These are phyloP conservation scores for Aselliscus stoliczkanus DNA, from an alignment of 2,797 vertebrate genomes.

Conservation along the genomic window DNA sequence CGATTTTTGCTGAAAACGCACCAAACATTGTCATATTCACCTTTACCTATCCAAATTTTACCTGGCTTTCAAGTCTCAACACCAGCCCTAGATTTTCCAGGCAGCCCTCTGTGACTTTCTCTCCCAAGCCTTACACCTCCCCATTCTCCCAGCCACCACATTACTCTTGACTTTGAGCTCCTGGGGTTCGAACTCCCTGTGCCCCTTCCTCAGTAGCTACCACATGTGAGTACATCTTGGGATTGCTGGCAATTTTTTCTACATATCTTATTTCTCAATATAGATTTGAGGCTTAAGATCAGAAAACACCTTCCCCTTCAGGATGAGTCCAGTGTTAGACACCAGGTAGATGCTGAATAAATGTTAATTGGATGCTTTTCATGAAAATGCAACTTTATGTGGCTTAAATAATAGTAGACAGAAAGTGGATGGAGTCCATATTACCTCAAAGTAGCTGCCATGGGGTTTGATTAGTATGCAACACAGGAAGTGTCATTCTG, in stretches of 20 bases:
- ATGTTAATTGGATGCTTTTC: not conserved
- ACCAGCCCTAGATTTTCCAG: not conserved
- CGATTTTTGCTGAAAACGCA: not conserved
- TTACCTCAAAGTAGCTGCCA: not conserved
- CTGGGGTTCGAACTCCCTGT: not conserved
- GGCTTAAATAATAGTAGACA: not conserved
- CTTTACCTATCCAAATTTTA: not conserved
- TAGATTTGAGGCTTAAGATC: not conserved
- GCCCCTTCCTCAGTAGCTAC: not conserved
- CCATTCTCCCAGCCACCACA: not conserved
- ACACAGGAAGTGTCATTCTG: not conserved
- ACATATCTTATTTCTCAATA: not conserved
- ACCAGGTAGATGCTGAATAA: not conserved
- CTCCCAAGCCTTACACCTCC: not conserved
- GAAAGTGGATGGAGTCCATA: not conserved
- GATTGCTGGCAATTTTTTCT: not conserved
- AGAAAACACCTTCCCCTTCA: not conserved
- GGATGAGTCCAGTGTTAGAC: not conserved
- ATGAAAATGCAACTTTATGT: not conserved
- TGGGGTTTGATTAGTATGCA: not conserved
- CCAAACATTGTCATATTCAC: not conserved
- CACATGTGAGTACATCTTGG: not conserved
- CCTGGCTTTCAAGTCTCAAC: not conserved
- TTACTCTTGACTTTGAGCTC: not conserved
- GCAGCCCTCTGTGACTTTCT: not conserved